These are phyloP conservation scores for Chaetops frenatus DNA, from an alignment of 2,113 vertebrate genomes.

Conservation along the genomic window DNA sequence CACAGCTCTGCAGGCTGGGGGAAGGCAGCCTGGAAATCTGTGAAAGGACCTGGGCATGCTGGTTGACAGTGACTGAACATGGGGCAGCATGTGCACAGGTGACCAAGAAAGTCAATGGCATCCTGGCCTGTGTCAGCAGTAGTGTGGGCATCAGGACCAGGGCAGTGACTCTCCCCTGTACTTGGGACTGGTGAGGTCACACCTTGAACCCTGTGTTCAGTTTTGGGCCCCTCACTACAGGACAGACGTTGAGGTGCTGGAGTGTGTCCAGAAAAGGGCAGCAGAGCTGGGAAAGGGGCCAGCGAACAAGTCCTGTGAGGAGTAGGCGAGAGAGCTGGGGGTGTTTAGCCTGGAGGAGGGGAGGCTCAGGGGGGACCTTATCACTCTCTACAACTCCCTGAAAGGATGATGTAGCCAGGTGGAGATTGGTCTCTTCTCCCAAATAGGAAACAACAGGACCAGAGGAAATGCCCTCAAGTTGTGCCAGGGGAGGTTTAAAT, in stretches of 20 bases:
- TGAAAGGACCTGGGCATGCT: neutral
- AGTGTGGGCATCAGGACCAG: neutral
- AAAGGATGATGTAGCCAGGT: neutral
- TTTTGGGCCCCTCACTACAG: neutral
- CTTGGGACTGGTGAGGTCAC: neutral
- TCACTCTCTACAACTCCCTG: neutral
- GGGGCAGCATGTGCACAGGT: fast-evolving
- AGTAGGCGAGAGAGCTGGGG: neutral
- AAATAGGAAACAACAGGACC: neutral
- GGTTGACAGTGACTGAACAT: neutral
- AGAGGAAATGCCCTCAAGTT: neutral
- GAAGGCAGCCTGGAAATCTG: neutral
- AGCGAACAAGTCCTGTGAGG: neutral
- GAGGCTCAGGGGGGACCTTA: neutral
- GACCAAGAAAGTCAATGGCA: neutral
- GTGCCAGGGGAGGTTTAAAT: neutral
- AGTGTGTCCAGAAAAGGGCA: neutral
- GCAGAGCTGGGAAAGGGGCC: neutral
- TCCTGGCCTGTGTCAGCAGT: neutral
- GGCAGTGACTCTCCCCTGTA: neutral
- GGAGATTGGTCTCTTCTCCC: neutral
- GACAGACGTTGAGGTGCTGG: neutral
- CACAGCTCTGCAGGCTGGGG: neutral
- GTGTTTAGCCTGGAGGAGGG: neutral
- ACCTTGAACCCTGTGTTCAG: neutral